A percentile compares a stretch with the other conserved stretches of the same genome.
These are phyloP conservation scores for Pogonophryne albipinna DNA, from an alignment of 2,797 vertebrate species.

Conservation along the genomic window DNA sequence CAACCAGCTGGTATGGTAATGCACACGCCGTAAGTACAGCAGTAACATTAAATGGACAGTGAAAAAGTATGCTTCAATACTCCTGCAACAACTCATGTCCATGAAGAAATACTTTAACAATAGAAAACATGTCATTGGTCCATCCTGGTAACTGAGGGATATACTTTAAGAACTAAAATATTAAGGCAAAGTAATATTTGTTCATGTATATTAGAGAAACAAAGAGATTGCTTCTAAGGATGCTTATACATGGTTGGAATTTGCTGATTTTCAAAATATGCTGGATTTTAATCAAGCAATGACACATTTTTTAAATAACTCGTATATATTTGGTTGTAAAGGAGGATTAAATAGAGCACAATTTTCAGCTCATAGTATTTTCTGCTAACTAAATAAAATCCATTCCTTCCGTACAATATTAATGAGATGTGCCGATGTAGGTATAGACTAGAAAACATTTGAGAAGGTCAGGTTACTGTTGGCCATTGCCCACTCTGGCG, in stretches of 20 bases:
- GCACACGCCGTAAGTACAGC: slow-evolving; percentile 57
- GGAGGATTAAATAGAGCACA: background rate
- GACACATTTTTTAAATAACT: slow-evolving; percentile 8
- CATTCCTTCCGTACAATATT: slow-evolving; percentile 33
- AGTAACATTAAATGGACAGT: slow-evolving; percentile 60
- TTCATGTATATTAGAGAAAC: background rate
- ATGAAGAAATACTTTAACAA: slow-evolving; percentile 35
- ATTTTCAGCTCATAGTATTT: background rate
- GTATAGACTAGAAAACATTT: slow-evolving; percentile 57
- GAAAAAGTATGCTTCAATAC: slow-evolving; percentile 56
- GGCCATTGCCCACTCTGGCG: slow-evolving; percentile 55
- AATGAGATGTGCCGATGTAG: slow-evolving; percentile 38
- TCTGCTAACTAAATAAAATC: slow-evolving; percentile 28
- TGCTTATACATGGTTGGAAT: slow-evolving; percentile 1
- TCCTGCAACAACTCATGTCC: slow-evolving; percentile 46
- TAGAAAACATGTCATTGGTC: slow-evolving; percentile 34
- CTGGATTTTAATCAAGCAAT: background rate
- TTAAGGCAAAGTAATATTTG: background rate
- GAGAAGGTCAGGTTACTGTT: slow-evolving; percentile 68
- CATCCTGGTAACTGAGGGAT: slow-evolving; percentile 14
- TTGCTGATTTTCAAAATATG: background rate
- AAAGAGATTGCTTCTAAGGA: fast-evolving
- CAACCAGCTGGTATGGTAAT: slow-evolving; percentile 70
- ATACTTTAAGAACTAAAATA: slow-evolving; percentile 21
- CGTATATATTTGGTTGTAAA: background rate